phyloP scores from a whole-genome alignment of 2,888 invertebrate species.

The Mythimna ferrago region DNA sequence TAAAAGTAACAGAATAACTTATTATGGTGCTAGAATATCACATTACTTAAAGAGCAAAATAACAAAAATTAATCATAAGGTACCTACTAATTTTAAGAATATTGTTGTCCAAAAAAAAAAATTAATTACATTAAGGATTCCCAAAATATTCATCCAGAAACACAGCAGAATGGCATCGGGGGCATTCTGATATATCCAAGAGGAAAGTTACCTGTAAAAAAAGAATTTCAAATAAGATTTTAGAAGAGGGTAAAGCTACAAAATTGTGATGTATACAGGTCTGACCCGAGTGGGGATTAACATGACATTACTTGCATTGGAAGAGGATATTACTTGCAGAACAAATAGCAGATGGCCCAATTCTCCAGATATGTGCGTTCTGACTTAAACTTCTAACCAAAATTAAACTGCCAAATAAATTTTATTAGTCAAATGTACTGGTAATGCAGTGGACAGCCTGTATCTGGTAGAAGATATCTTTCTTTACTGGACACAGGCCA shows the following conservation, averaged over 20 bases:
- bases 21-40: constrained; percentile 12
- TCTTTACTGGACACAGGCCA: neutral
- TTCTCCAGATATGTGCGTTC: neutral
- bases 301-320: neutral
- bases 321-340: neutral
- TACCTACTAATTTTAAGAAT: neutral
- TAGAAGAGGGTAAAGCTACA: neutral
- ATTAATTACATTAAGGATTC: constrained; percentile 48
- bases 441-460: neutral
- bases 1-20: constrained; percentile 26
- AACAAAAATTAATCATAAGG: constrained; percentile 13
- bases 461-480: neutral
- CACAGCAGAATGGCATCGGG: constrained; percentile 83
- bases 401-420: neutral
- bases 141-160: constrained; percentile 82
- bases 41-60: constrained; percentile 12
- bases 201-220: constrained; percentile 86
- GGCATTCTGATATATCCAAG: constrained; percentile 87
- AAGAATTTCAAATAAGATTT: constrained; percentile 14
- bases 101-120: neutral
- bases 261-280: neutral
- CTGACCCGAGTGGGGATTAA: no score
- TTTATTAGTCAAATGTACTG: neutral
- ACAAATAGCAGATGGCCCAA: neutral
- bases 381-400: neutral